Base-by-base conservation (phyloP, 2,797 vertebrate genomes). In the Enteromius argenteus region DNA sequence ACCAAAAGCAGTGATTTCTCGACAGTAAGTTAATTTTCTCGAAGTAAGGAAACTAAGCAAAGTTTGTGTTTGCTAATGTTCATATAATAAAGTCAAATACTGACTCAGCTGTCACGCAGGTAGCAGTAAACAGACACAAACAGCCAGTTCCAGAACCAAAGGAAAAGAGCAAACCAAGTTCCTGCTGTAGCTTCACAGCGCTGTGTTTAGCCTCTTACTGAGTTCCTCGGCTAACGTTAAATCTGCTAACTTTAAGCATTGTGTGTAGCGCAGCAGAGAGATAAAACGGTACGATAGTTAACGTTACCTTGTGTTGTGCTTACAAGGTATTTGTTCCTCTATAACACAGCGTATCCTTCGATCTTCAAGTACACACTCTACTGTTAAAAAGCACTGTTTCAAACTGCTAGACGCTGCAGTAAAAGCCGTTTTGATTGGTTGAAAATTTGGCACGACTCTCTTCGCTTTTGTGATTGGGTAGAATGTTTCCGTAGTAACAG, bases 381-480 rank as follows among this genome's bases (percentile, higher is more conserved):
- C 75, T 14, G 75, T 84, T 84, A 35, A 79, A 71, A 78, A 79
- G 15, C 64, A 23, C 66, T 5, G 83, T 93, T 95, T 95, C 91
- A 95, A 95, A 95, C 86, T 35, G n/a, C 32, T 49, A 0, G 23
- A 89, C 88, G n/a, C 53, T 19, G 3, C 51, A 94, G 90, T 88
- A 94, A 92, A 84, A 7, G 1, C 3, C 14, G 5, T 76, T 76
- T 3, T 84, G 90, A 95, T 94, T 93, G 93, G 94, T 79, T 90
- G 0, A 9, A 7, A 21, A 30, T 30, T 49, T 11, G 3, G n/a
- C 4, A 7, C 9, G 0, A 4, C 14, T 2, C 68, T 46, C 11
- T 32, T 88, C 3, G 3, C 8, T 0, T 3, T 58, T 89, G 21
- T 92, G 91, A 91, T 94, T 94, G 94, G 94, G 2, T 80, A 21